Evolutionary conservation across 2,113 vertebrate genomes (phyloP), one percentile per base, ranked within the genome.

Genomic region (Cacatua alba): DNA sequence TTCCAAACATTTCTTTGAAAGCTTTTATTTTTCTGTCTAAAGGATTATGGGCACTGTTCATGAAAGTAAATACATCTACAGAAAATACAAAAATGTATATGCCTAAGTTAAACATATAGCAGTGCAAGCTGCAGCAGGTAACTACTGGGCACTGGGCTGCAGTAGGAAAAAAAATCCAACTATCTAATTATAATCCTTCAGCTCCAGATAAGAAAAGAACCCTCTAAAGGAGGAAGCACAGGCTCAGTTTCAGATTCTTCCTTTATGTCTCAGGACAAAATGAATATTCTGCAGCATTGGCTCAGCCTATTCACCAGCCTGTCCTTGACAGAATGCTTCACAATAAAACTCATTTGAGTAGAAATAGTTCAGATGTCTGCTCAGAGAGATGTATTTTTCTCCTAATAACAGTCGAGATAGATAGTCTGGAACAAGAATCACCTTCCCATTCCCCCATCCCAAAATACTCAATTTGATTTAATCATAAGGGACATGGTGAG

Each of bases 21-120:
- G 63, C 41, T 90, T 92, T 85, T 94, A 57, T 94, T 95, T 96
- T 92, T 96, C 92, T 93, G 70, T 82, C 87, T 94, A 75, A 94
- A 96, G 87, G 94, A 88, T 94, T 86, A 94, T 59, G 92, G 94
- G 88, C 95, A 92, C 89, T 95, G 93, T 96, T 97, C 80, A 90
- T 1, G 2, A 81, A 84, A 86, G 87, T 81, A 92, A 87, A 74
- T 91, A 82, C 68, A 91, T 57, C 68, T 93, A 55, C 65, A 80
- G 39, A 94, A 92, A 46, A 94, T 57, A 67, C 86, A 79, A 78
- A 95, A 95, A 65, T 1, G 31, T 74, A 25, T 52, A 64, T 53
- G 63, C 85, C 52, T 76, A 39, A 91, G 94, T 82, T 94, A 86
- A 94, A 89, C 29, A 21, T 19, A 55, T 0, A 87, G 87, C 79